Evolutionary conservation across 37 sponge, comb jelly and placozoan species (phyloP).

Genomic region (Bolinopsis microptera): DNA sequence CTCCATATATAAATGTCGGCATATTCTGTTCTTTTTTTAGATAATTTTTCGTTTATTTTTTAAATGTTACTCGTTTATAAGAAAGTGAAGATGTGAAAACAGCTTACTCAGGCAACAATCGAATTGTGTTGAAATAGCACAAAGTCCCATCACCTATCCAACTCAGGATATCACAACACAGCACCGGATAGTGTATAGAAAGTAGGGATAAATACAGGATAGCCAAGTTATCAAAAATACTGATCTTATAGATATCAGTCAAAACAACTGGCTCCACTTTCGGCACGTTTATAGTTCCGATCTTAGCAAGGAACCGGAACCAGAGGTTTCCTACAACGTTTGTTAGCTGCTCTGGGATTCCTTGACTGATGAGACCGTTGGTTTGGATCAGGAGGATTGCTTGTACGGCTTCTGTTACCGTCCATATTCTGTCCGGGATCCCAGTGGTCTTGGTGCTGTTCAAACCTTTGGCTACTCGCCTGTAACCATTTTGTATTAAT

Average conservation of each 20-base stretch:
- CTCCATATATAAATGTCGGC: too few species aligned
- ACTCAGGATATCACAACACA: not conserved
- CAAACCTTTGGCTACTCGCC: constrained; percentile 1
- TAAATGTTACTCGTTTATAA: too few species aligned
- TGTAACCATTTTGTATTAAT: not conserved
- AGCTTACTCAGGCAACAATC: not conserved
- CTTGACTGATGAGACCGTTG: not conserved
- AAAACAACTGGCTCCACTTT: not conserved
- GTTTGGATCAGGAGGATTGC: not conserved
- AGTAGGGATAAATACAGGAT: constrained; percentile 3
- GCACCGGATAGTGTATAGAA: not conserved
- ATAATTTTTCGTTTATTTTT: too few species aligned
- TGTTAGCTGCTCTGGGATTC: not conserved
- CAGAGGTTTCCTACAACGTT: constrained; percentile 29
- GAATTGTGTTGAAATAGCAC: constrained; percentile 9
- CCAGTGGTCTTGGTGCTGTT: not conserved
- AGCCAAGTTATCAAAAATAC: constrained; percentile 15
- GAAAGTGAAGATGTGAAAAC: too few species aligned
- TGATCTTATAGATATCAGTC: constrained; percentile 6
- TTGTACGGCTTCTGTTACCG: constrained; percentile 20
- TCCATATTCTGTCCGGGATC: constrained; percentile 27
- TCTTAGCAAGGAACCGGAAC: constrained; percentile 35
- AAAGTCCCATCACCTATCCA: constrained; percentile 9
- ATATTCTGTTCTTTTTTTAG: too few species aligned
- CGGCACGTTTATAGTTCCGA: not conserved